Conservation (phyloP, 2,113 vertebrate species). For the Melanostigma gelatinosum region DNA sequence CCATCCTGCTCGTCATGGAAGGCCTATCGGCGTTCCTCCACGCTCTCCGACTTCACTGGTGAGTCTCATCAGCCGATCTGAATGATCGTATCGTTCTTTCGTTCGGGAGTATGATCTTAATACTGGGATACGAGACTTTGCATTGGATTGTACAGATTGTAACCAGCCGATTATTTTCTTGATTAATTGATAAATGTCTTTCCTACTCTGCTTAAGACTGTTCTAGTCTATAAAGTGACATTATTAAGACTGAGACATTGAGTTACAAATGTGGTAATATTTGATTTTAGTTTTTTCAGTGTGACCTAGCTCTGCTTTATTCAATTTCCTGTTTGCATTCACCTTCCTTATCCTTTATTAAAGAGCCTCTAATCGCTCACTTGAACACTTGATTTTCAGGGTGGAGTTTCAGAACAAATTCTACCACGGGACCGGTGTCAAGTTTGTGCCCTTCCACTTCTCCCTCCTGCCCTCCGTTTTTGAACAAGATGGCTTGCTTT, state of each 20-base stretch:
- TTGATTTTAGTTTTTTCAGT: not conserved
- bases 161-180: not conserved
- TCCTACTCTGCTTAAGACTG: not conserved
- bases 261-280: not conserved
- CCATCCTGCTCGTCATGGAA: constrained; percentile 96
- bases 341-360: not conserved
- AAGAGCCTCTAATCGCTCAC: not conserved
- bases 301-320: not conserved
- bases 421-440: constrained; percentile 93
- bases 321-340: not conserved
- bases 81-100: not conserved
- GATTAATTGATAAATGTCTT: not conserved
- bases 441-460: constrained; percentile 96
- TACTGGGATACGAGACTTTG: not conserved
- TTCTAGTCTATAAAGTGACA: not conserved
- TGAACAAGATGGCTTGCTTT: constrained; percentile 84
- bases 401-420: constrained; percentile 99
- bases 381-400: constrained; percentile 79
- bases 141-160: not conserved
- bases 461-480: constrained; percentile 89
- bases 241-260: not conserved
- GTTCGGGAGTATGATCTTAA: not conserved
- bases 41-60: constrained; percentile 97
- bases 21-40: constrained; percentile 99
- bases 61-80: constrained; percentile 33